Base-by-base conservation (phyloP, 2,113 vertebrate genomes). In the Pithys albifrons region DNA sequence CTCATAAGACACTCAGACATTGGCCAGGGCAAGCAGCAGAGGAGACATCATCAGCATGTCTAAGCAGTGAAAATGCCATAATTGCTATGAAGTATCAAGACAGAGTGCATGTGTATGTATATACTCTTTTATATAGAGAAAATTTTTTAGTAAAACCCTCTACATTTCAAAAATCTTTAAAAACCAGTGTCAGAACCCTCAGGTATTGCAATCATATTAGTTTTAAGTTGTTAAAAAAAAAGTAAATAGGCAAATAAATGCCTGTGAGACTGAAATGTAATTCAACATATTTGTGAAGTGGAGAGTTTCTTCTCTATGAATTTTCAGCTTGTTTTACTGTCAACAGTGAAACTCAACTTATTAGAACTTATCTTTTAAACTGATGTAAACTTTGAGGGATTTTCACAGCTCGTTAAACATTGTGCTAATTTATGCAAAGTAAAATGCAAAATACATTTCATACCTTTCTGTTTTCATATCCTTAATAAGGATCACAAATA, bases 401-500 rank as follows among this genome's bases (percentile, higher is more conserved):
- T 55, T 85, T 64, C 39, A 51, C 69, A 85, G 37, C 83, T 96
- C 59, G 39, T 89, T 89, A 92, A 62, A 77, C 4, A 49, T 51
- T 52, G 10, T 70, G 39, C 8, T 93, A 97, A 95, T 93, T 96
- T 92, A 95, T 58, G 35, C 28, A 95, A 81, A 80, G 25, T 62
- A 92, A 95, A 97, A 78, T 91, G 39, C 59, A 96, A 95, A 54
- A 14, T 84, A 93, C 9, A 1, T 57, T 95, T 92, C 72, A 84
- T 91, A 65, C 2, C 31, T 89, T 95, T 91, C 39, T 93, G 29
- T 95, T 97, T 94, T 86, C 24, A 76, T 43, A 79, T 92, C 94
- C 62, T 96, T 96, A 97, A 94, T 35, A 88, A 96, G 45, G 17
- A 76, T 87, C 25, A 67, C 15, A 41, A 61, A 96, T 96, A 96